These are phyloP conservation scores for Larimichthys polyactis DNA, from an alignment of 2,113 vertebrate genomes.

Conservation along the genomic window DNA sequence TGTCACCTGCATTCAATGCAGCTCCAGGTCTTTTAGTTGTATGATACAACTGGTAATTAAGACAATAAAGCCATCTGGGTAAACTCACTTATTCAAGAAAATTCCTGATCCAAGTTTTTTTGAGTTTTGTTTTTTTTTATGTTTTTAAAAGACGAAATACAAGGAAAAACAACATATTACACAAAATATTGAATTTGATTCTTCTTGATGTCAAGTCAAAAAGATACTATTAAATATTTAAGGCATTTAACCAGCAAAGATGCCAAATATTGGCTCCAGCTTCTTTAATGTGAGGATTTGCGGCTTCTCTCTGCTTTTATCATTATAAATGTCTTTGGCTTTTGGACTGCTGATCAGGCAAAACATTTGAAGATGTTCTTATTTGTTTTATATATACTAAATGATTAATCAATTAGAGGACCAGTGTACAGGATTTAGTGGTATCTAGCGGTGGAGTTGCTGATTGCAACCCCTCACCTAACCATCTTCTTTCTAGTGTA, in stretches of 20 bases:
- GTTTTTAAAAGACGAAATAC: background rate
- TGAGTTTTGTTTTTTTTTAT: background rate
- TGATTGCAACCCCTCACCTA: too few relatives aligned
- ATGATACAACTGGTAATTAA: background rate
- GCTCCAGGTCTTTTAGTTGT: background rate
- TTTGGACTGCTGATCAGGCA: background rate
- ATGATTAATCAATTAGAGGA: background rate
- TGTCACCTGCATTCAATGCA: slow-evolving; percentile 5
- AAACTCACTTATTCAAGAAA: background rate
- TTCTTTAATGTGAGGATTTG: background rate
- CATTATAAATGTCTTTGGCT: background rate
- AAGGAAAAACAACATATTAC: background rate
- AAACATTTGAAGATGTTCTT: background rate
- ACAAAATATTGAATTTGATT: too few relatives aligned
- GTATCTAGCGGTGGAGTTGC: too few relatives aligned
- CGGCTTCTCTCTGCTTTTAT: background rate
- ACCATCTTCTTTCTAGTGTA: too few relatives aligned
- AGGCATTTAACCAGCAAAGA: background rate
- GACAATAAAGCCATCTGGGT: background rate
- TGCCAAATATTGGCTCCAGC: background rate
- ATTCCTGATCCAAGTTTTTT: background rate
- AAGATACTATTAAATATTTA: too few relatives aligned
- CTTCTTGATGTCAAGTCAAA: too few relatives aligned
- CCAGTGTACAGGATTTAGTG: too few relatives aligned
- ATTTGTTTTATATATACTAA: background rate